Percentiles rank a stretch among this genome's conserved stretches.
These are phyloP conservation scores for Ptychoptera albimana DNA, from an alignment of 2,888 invertebrate species.

Conservation along the genomic window DNA sequence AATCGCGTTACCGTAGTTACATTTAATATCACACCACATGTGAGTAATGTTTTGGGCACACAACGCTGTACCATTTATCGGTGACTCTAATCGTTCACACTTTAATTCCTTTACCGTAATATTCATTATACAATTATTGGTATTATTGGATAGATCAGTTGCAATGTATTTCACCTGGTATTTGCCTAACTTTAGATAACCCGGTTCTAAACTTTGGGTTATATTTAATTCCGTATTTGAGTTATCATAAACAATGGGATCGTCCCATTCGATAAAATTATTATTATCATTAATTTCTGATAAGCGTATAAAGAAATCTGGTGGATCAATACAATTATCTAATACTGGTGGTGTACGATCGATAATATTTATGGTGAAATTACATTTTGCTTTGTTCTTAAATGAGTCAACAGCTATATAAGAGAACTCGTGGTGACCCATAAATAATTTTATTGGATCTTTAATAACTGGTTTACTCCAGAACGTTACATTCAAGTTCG, in stretches of 20 bases:
- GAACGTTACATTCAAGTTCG: slow-evolving; percentile 34
- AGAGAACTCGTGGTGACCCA: slow-evolving; percentile 40
- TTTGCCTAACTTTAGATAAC: slow-evolving; percentile 36
- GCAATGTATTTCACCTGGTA: slow-evolving; percentile 41
- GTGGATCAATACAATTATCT: slow-evolving; percentile 42
- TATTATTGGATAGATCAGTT: slow-evolving; percentile 40
- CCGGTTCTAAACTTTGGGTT: slow-evolving; percentile 28
- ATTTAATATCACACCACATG: slow-evolving; percentile 38
- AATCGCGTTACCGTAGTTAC: slow-evolving; percentile 44
- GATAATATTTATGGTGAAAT: slow-evolving; percentile 38
- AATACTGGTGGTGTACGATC: slow-evolving; percentile 39
- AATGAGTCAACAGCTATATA: slow-evolving; percentile 45
- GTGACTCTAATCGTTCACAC: slow-evolving; percentile 32
- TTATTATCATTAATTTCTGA: slow-evolving; percentile 31
- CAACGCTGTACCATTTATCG: slow-evolving; percentile 32
- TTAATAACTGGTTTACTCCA: slow-evolving; percentile 42
- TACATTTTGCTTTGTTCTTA: slow-evolving; percentile 43
- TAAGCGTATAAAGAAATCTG: slow-evolving; percentile 39
- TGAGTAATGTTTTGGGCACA: slow-evolving; percentile 31
- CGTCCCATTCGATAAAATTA: slow-evolving; percentile 30
- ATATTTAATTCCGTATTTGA: slow-evolving; percentile 14
- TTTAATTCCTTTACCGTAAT: slow-evolving; percentile 34
- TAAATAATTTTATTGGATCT: slow-evolving; percentile 34
- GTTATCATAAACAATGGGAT: slow-evolving; percentile 32
- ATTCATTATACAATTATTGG: slow-evolving; percentile 38